phyloP scores from a whole-genome alignment of 2,797 vertebrate species.

The Phoebastria nigripes region DNA sequence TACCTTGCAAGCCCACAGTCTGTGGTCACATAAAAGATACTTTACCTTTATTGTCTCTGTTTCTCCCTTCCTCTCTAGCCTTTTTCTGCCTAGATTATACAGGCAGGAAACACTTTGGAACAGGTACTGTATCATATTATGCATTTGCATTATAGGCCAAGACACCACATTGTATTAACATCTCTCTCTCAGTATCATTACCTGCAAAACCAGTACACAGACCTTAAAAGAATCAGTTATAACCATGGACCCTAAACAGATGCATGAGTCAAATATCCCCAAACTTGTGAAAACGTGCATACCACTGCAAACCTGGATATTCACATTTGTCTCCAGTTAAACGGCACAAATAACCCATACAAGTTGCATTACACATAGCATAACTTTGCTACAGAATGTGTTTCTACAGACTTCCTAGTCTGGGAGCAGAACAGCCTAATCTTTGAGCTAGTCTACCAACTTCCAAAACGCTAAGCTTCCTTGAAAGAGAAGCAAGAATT shows the following conservation, averaged over 20 bases:
- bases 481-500: background rate
- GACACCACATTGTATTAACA: background rate
- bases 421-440: background rate
- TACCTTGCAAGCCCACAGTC: background rate
- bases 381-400: background rate
- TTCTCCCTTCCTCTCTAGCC: background rate
- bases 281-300: background rate
- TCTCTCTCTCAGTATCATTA: background rate
- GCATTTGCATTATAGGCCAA: background rate
- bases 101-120: background rate
- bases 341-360: background rate
- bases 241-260: background rate
- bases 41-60: background rate
- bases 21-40: background rate
- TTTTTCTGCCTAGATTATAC: background rate
- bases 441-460: background rate
- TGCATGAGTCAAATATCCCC: background rate
- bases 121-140: background rate
- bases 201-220: background rate
- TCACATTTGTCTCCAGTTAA: background rate
- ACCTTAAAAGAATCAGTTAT: background rate
- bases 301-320: background rate
- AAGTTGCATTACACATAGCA: background rate
- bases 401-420: background rate
- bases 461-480: background rate